A percentile compares a stretch with the other conserved stretches of the same genome.
Conservation (phyloP, 2,797 vertebrate species). For the Amblyraja radiata region DNA sequence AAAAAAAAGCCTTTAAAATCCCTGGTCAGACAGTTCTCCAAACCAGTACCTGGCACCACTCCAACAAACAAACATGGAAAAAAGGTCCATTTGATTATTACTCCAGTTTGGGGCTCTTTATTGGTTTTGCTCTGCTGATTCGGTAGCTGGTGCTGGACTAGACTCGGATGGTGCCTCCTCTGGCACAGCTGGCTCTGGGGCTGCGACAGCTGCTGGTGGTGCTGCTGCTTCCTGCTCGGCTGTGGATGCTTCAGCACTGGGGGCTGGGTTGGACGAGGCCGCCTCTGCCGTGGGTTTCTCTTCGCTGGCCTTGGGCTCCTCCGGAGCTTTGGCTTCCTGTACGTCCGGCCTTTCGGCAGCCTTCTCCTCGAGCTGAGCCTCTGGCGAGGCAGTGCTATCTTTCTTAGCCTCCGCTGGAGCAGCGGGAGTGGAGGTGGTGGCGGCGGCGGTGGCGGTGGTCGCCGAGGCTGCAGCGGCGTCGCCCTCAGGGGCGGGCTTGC, state of each 20-base stretch:
- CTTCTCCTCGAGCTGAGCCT: constrained; percentile 60
- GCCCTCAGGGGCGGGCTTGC: constrained; percentile 58
- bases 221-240: constrained; percentile 58
- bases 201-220: constrained; percentile 43
- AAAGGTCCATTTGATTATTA: constrained; percentile 72
- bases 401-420: constrained; percentile 54
- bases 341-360: constrained; percentile 54
- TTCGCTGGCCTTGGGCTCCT: constrained; percentile 45
- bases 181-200: constrained; percentile 49
- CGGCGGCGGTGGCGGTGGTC: constrained; percentile 42
- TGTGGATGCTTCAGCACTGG: constrained; percentile 49
- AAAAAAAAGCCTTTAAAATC: constrained; percentile 78
- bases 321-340: constrained; percentile 55
- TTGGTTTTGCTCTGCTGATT: constrained; percentile 68
- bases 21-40: constrained; percentile 84
- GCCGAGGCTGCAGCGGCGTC: constrained; percentile 43
- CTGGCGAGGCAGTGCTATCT: constrained; percentile 55
- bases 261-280: constrained; percentile 42
- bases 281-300: constrained; percentile 44
- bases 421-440: constrained; percentile 45
- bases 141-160: constrained; percentile 64
- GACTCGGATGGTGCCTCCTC: constrained; percentile 64
- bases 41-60: constrained; percentile 82
- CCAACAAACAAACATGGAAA: constrained; percentile 77
- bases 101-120: constrained; percentile 45